Evolutionary conservation across 1,140 invertebrate species (phyloP).

Genomic region (Musca domestica): DNA sequence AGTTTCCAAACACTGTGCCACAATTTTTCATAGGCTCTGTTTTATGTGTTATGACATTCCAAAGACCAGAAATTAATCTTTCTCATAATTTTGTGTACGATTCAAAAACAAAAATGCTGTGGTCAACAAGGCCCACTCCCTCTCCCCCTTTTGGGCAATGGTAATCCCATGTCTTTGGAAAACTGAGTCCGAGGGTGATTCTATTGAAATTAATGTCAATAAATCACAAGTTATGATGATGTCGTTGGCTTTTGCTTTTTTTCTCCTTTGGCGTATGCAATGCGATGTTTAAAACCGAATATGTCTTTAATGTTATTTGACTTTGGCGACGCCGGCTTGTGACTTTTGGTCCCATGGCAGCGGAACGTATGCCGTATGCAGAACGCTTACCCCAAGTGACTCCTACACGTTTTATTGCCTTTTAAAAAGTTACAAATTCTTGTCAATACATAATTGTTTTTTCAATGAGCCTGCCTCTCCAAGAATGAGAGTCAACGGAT

Average conservation of each 20-base stretch:
- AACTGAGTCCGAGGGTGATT: background rate
- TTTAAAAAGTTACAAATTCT: slow-evolving; percentile 22
- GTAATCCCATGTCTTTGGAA: too few species aligned
- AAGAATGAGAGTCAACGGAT: background rate
- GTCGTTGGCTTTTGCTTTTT: background rate
- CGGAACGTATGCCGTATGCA: background rate
- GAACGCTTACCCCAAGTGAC: background rate
- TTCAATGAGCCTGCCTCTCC: slow-evolving; percentile 12
- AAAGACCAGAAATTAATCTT: too few species aligned
- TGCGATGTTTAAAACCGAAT: background rate
- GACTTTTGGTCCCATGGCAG: background rate
- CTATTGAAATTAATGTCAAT: slow-evolving; percentile 16
- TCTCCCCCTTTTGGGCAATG: too few species aligned
- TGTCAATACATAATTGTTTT: slow-evolving; percentile 22
- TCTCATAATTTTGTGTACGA: too few species aligned
- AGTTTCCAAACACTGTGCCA: too few species aligned
- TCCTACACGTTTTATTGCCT: slow-evolving; percentile 21
- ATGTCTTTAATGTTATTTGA: background rate
- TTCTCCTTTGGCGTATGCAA: background rate
- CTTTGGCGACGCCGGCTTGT: background rate
- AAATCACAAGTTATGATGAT: slow-evolving; percentile 19
- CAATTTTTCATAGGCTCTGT: too few species aligned
- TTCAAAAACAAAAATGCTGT: too few species aligned
- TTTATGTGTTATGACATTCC: too few species aligned
- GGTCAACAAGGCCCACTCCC: too few species aligned